Percentiles rank a stretch among this genome's conserved stretches.
These are phyloP conservation scores for Hydrozoanthus gracilis DNA, from an alignment of 92 coral and sea anemone genomes.

Conservation along the genomic window DNA sequence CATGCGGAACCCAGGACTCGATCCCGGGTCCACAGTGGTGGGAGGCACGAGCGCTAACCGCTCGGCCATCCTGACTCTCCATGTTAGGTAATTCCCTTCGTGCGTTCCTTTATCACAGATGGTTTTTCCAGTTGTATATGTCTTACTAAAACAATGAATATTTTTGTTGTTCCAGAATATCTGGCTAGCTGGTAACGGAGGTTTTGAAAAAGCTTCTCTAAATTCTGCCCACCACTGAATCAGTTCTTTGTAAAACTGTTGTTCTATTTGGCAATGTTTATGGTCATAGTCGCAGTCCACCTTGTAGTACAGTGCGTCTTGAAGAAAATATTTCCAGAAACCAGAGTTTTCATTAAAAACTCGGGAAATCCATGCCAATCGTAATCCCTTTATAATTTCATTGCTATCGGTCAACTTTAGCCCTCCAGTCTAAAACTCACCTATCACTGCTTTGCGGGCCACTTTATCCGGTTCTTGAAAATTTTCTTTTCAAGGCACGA, in stretches of 20 bases:
- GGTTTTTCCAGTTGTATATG: not conserved
- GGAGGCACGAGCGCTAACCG: too few relatives aligned
- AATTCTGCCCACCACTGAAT: not conserved
- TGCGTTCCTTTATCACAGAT: not conserved
- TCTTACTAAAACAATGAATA: not conserved
- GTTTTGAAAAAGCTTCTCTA: conserved; percentile 1
- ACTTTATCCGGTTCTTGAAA: too few relatives aligned
- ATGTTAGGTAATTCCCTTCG: not conserved
- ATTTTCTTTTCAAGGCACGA: not conserved
- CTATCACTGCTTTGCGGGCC: not conserved
- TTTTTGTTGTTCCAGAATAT: conserved; percentile 9
- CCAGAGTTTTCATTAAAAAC: conserved; percentile 4
- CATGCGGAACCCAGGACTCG: too few relatives aligned
- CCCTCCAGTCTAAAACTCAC: conserved; percentile 13
- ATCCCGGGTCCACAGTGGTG: too few relatives aligned
- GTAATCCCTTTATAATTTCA: not conserved
- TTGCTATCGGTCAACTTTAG: not conserved
- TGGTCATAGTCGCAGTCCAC: not conserved
- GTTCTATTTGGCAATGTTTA: not conserved
- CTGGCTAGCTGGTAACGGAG: not conserved
- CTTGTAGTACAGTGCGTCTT: not conserved
- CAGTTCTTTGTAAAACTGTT: conserved; percentile 6
- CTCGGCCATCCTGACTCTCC: too few relatives aligned
- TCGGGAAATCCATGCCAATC: conserved; percentile 9
- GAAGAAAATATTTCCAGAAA: conserved; percentile 2